A percentile compares a stretch with the other conserved stretches of the same genome.
phyloP scores from a whole-genome alignment of 2,113 vertebrate species.

The Rana temporaria region DNA sequence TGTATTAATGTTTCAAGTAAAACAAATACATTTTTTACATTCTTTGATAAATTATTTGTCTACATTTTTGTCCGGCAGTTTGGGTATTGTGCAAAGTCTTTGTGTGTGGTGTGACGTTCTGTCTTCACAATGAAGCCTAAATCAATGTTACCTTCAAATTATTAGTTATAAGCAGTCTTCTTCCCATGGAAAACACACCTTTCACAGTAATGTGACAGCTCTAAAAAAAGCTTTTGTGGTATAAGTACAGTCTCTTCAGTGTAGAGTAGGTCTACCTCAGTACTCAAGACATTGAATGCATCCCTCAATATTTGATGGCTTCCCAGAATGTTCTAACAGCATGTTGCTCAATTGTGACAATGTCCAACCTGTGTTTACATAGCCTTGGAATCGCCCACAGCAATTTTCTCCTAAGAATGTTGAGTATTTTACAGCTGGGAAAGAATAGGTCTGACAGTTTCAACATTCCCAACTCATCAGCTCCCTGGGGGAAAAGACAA shows the following conservation, averaged over 20 bases:
- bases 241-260: slow-evolving; percentile 25
- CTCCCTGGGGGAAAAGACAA: slow-evolving; percentile 86
- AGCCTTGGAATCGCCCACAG: slow-evolving; percentile 69
- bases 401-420: slow-evolving; percentile 73
- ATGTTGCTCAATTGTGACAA: slow-evolving; percentile 64
- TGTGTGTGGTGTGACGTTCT: neutral
- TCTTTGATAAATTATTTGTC: neutral
- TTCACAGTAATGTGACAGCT: neutral
- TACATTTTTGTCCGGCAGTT: neutral
- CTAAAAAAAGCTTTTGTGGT: slow-evolving; percentile 13
- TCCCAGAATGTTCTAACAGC: slow-evolving; percentile 67
- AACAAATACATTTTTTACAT: too few relatives aligned
- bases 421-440: slow-evolving; percentile 72
- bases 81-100: slow-evolving; percentile 1
- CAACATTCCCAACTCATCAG: slow-evolving; percentile 91
- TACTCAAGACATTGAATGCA: slow-evolving; percentile 51
- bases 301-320: slow-evolving; percentile 61
- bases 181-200: neutral
- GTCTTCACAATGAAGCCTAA: neutral
- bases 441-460: slow-evolving; percentile 70
- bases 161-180: neutral
- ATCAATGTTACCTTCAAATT: slow-evolving; percentile 24
- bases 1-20: too few relatives aligned
- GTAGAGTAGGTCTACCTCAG: slow-evolving; percentile 57
- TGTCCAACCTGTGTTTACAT: slow-evolving; percentile 82